A percentile compares a stretch with the other conserved stretches of the same genome.
Conservation (phyloP, 2,888 invertebrate genomes). For the Drosophila tanythrix region DNA sequence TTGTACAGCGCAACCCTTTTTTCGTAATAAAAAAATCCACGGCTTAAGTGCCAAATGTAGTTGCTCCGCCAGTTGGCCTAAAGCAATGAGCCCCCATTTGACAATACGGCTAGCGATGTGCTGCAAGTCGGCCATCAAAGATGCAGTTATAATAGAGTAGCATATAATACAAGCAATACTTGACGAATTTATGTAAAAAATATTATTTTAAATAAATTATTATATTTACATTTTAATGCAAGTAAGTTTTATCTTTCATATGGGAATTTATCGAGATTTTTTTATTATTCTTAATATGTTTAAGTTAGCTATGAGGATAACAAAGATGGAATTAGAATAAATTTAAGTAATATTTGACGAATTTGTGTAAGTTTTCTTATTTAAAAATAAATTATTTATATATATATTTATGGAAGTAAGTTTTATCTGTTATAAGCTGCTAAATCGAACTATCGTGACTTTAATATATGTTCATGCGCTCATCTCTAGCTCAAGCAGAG, state of each 20-base stretch:
- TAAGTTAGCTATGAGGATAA: too few species aligned
- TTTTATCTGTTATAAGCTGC: not conserved
- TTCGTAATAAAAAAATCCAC: slow-evolving; percentile 57
- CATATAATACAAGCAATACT: not conserved
- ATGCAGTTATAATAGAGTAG: not conserved
- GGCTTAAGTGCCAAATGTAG: slow-evolving; percentile 72
- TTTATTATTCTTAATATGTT: too few species aligned
- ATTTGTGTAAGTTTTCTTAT: slow-evolving; percentile 9
- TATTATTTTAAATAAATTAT: slow-evolving; percentile 3
- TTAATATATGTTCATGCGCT: slow-evolving; percentile 28
- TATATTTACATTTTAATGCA: not conserved
- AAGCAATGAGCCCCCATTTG: slow-evolving; percentile 41
- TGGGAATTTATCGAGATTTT: too few species aligned
- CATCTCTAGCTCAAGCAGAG: slow-evolving; percentile 37
- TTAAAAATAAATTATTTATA: not conserved
- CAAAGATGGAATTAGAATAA: not conserved
- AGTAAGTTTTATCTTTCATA: not conserved
- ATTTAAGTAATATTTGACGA: slow-evolving; percentile 4
- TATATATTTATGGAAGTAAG: not conserved
- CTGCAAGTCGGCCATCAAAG: not conserved
- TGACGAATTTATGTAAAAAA: slow-evolving; percentile 20
- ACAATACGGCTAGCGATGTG: slow-evolving; percentile 48
- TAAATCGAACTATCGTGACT: not conserved
- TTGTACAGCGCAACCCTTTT: slow-evolving; percentile 65
- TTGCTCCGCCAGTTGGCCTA: slow-evolving; percentile 47